Conservation (phyloP, 2,888 invertebrate species). For the Lepidonotus clava region DNA sequence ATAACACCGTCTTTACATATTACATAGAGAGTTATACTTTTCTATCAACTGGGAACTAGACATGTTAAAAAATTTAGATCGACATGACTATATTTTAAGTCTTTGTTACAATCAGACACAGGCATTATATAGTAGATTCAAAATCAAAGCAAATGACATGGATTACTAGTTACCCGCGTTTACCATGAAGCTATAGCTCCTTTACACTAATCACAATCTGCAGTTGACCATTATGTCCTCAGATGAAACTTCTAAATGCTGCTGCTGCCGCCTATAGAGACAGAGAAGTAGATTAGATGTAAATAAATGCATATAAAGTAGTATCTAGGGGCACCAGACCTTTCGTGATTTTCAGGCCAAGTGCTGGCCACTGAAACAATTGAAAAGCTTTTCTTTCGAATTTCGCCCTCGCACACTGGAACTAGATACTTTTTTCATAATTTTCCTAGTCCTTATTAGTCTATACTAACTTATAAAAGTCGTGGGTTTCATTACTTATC, state of each 20-base stretch:
- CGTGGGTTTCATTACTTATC: no score
- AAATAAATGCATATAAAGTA: background rate
- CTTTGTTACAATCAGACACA: no score
- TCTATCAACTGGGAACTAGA: background rate
- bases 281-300: conserved; percentile 6
- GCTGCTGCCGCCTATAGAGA: conserved; percentile 31
- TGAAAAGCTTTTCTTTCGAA: background rate
- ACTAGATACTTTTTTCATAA: conserved; percentile 20
- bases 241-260: background rate
- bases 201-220: no score
- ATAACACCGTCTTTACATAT: background rate
- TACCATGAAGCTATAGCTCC: no score
- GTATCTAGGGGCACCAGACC: background rate
- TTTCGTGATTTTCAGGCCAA: no score
- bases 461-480: no score
- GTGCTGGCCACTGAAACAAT: background rate
- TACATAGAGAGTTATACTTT: background rate
- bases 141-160: no score
- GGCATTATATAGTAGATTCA: no score
- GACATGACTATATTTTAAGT: background rate
- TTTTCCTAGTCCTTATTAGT: no score
- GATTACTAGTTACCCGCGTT: no score
- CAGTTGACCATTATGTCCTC: no score
- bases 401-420: conserved; percentile 8
- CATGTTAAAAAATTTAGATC: background rate